phyloP scores from a whole-genome alignment of 2,797 vertebrate species.

The Dryobates pubescens region DNA sequence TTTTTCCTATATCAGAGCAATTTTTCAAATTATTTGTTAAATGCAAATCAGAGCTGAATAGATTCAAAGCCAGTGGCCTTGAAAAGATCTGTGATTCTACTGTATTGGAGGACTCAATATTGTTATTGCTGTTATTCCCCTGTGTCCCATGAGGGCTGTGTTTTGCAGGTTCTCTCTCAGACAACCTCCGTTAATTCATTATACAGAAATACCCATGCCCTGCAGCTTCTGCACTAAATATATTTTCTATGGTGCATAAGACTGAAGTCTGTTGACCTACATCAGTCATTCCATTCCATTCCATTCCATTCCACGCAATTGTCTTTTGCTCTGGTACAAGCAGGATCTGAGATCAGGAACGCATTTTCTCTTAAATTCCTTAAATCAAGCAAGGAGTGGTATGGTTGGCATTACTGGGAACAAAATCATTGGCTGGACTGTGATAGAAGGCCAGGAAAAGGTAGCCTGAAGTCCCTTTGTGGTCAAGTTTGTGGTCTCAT shows the following conservation, averaged over 20 bases:
- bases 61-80: neutral
- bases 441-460: neutral
- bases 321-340: neutral
- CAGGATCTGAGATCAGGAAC: neutral
- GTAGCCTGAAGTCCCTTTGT: neutral
- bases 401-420: neutral
- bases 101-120: rapidly evolving
- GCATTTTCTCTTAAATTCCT: neutral
- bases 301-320: no score
- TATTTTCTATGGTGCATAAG: neutral
- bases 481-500: neutral
- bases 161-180: neutral
- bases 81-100: neutral
- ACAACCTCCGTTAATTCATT: neutral
- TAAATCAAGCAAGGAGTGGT: neutral
- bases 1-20: neutral
- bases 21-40: neutral
- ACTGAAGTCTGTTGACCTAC: neutral
- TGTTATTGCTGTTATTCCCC: neutral
- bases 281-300: neutral
- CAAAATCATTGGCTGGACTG: neutral
- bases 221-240: neutral
- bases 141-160: neutral
- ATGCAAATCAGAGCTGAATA: neutral
- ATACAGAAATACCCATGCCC: neutral